Conservation (phyloP, 2,113 vertebrate species). For the Cynoglossus semilaevis region DNA sequence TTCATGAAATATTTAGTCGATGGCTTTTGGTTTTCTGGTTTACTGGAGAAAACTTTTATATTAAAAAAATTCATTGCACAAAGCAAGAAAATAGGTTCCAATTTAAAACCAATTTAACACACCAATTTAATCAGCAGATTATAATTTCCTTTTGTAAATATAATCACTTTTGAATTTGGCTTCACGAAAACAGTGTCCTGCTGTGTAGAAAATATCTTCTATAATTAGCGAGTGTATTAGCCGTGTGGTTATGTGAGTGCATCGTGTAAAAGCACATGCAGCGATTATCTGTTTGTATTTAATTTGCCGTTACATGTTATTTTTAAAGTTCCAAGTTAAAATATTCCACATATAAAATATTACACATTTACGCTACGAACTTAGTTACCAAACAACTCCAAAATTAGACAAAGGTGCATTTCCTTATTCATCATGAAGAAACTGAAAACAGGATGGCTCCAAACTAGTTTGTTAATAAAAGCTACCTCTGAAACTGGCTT, state of each 20-base stretch:
- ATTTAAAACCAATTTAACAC: not conserved
- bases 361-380: too few relatives aligned
- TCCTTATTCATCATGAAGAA: not conserved
- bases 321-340: too few relatives aligned
- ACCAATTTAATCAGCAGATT: not conserved
- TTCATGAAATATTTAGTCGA: constrained; percentile 59
- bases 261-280: too few relatives aligned
- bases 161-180: not conserved
- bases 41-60: not conserved
- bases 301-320: too few relatives aligned
- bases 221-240: too few relatives aligned
- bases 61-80: not conserved
- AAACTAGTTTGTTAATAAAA: not conserved
- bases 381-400: too few relatives aligned
- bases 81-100: not conserved
- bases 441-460: not conserved
- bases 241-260: too few relatives aligned
- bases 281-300: too few relatives aligned
- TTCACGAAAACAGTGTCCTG: not conserved
- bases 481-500: constrained; percentile 36
- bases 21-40: constrained; percentile 16
- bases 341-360: too few relatives aligned
- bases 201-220: too few relatives aligned
- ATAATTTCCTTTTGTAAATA: too few relatives aligned
- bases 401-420: too few relatives aligned